phyloP scores from a whole-genome alignment of 2,797 vertebrate species.

The Numenius phaeopus region DNA sequence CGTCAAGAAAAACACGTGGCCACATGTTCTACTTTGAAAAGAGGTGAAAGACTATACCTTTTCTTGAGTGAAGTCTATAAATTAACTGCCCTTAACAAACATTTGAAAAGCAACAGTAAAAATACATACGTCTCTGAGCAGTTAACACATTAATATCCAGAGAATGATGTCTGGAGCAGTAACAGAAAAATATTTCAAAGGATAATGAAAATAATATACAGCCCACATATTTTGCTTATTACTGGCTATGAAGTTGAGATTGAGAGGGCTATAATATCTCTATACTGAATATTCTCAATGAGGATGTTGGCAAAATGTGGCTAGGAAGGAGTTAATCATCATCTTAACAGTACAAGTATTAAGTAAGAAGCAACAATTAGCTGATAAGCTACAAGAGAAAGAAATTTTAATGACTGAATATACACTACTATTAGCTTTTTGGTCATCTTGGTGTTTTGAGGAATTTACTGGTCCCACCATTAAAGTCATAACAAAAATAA shows the following conservation, averaged over 20 bases:
- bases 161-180: background rate
- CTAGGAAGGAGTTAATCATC: background rate
- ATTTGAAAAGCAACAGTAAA: background rate
- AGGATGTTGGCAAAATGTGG: background rate
- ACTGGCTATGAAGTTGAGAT: background rate
- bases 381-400: background rate
- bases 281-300: background rate
- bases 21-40: background rate
- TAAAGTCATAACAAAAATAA: background rate
- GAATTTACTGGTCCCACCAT: background rate
- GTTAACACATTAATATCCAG: background rate
- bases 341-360: background rate
- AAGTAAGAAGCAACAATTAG: background rate
- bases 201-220: background rate
- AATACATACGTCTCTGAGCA: background rate
- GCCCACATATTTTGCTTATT: background rate
- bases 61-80: background rate
- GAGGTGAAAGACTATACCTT: background rate
- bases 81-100: background rate
- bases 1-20: background rate
- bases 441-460: background rate
- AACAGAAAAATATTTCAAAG: background rate
- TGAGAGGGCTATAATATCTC: background rate
- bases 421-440: background rate
- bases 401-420: background rate